A percentile compares a stretch with the other conserved stretches of the same genome.
These are phyloP conservation scores for Myotis daubentonii DNA, from an alignment of 2,797 vertebrate genomes.

Conservation along the genomic window DNA sequence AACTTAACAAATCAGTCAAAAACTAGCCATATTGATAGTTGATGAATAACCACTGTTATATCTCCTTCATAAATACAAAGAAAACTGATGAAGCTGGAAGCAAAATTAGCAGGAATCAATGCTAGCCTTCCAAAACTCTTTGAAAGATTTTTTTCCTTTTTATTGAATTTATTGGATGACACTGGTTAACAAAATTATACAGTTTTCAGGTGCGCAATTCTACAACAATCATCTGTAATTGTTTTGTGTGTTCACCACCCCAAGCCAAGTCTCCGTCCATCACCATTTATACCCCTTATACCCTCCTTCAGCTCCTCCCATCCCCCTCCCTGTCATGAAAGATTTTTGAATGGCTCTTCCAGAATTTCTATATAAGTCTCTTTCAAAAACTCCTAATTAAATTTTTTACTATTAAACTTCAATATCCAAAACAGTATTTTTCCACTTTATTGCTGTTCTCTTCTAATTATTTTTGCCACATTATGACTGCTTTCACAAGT, in stretches of 20 bases:
- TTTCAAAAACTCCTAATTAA: slow-evolving; percentile 23
- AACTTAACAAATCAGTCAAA: slow-evolving; percentile 27
- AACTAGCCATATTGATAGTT: not conserved
- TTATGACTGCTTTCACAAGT: not conserved
- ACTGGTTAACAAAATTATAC: not conserved
- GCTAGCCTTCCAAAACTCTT: not conserved
- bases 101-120: slow-evolving; percentile 35
- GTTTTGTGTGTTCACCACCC: not conserved
- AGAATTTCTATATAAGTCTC: not conserved
- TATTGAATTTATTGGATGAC: not conserved
- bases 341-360: not conserved
- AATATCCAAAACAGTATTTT: not conserved
- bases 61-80: not conserved
- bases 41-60: not conserved
- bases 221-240: not conserved
- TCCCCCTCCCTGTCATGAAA: not conserved
- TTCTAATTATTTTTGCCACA: slow-evolving; percentile 1
- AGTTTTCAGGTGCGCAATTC: not conserved
- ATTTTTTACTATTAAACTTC: not conserved
- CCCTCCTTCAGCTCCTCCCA: not conserved
- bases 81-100: not conserved
- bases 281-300: not conserved
- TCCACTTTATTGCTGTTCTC: slow-evolving; percentile 30
- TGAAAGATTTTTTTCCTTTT: not conserved
- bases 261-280: not conserved